Evolutionary conservation across 2,888 invertebrate species (phyloP).

Genomic region (Miltochrista miniata): DNA sequence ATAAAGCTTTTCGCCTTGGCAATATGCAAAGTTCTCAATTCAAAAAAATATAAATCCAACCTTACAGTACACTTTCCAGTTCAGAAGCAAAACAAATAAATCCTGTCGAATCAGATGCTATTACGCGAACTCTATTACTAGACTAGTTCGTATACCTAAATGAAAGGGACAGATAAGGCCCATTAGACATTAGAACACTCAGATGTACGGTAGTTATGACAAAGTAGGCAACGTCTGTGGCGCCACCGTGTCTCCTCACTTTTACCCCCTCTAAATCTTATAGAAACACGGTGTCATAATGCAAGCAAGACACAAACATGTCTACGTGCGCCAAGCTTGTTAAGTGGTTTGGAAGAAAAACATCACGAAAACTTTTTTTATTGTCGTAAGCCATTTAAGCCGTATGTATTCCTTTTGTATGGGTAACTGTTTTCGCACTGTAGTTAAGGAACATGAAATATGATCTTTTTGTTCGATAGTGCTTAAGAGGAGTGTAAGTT

Average conservation of each 20-base stretch:
- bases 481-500: background rate
- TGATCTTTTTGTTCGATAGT: conserved; percentile 9
- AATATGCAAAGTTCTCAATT: background rate
- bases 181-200: conserved; percentile 45
- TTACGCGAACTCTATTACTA: conserved; percentile 5
- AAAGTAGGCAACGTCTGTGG: conserved; percentile 57
- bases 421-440: conserved; percentile 50
- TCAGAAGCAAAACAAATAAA: conserved; percentile 4
- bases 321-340: conserved; percentile 82
- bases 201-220: conserved; percentile 57
- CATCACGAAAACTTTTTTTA: conserved; percentile 82
- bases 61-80: background rate
- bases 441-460: conserved; percentile 45
- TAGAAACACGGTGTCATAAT: conserved; percentile 82
- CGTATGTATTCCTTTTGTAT: conserved; percentile 64
- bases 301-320: conserved; percentile 83
- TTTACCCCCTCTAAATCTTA: conserved; percentile 80
- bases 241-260: conserved; percentile 78
- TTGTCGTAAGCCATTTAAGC: conserved; percentile 77
- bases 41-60: background rate
- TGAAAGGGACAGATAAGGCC: conserved; percentile 15
- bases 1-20: no score
- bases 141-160: conserved; percentile 10
- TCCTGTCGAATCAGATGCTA: background rate
- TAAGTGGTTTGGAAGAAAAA: conserved; percentile 84